Evolutionary conservation across 2,113 vertebrate genomes (phyloP), one percentile per base, ranked within the genome.

Genomic region (Muntiacus muntjak): DNA sequence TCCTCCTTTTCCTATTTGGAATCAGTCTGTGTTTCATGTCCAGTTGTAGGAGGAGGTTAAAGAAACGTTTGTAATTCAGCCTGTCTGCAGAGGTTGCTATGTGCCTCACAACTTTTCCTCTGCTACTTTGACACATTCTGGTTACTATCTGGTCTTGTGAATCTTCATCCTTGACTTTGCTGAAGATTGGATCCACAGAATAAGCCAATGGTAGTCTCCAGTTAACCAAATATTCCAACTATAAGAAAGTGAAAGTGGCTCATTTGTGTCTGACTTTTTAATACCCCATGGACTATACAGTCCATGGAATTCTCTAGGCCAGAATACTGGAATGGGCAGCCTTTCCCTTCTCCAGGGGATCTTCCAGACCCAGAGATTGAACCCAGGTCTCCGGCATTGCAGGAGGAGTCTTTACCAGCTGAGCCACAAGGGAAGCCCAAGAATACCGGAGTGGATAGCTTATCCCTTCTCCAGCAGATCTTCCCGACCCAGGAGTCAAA

Each of bases 281-380:
- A 23, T 2, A 71, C 5, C n/a, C 10, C 0, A 0, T 23, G 10
- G n/a, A 12, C 10, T 36, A 40, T 12, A 23, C 5, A 12, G 67
- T 23, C n/a, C 8, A 67, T 67, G 64, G 33, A 67, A 21, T 71
- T 21, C 17, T 71, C 64, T 0, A 1, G 64, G 4, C 64, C 64
- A 21, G 64, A 36, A 71, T 71, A 71, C n/a, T 71, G 17, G n/a
- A 67, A 4, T 21, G 64, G 4, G 64, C 33, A 71, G 17, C 17
- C 64, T 71, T 36, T 71, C n/a, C 9, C 17, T 36, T 71, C 64
- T 10, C 9, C n/a, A 36, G 64, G 64, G 16, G 4, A 36, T 67
- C 64, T 67, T 67, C 16, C 64, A 17, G n/a, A 67, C 33, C 33
- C 33, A 19, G 64, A 16, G 33, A 67, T 21, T 0, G 1, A 36